A percentile compares a stretch with the other conserved stretches of the same genome.
Evolutionary conservation across 2,113 vertebrate species (phyloP).

Genomic region (Anolis carolinensis): DNA sequence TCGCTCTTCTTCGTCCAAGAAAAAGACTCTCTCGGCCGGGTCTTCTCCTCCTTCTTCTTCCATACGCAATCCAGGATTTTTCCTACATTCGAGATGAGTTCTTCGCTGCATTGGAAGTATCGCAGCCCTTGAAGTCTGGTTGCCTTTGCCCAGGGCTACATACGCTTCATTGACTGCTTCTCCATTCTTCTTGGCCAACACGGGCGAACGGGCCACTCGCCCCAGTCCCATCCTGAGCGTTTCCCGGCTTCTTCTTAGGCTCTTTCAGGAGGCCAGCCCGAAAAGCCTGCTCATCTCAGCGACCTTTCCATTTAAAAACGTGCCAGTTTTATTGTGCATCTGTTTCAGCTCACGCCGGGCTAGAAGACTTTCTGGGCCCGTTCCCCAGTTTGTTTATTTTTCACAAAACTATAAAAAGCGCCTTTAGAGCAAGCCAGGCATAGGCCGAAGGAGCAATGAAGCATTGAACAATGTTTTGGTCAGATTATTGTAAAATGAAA

Average conservation of each 20-base stretch:
- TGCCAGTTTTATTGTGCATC: neutral
- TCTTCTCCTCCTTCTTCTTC: neutral
- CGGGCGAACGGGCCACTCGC: no score
- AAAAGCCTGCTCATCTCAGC: neutral
- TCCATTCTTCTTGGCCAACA: no score
- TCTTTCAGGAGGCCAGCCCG: neutral
- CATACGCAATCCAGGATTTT: neutral
- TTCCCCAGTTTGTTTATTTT: neutral
- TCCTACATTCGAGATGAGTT: neutral
- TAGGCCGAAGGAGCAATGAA: neutral
- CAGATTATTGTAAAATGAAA: neutral
- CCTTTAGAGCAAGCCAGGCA: no score
- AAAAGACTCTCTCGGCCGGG: neutral
- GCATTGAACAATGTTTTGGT: neutral
- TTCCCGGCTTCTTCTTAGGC: neutral
- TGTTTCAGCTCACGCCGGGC: neutral
- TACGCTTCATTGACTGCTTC: neutral
- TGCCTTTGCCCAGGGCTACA: neutral
- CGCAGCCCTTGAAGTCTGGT: no score
- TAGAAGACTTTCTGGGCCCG: neutral
- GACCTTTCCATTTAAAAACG: neutral
- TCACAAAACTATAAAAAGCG: neutral
- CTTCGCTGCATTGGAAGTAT: no score
- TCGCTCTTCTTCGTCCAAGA: neutral
- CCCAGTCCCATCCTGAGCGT: no score